Base-by-base conservation (phyloP, 1,140 invertebrate species). In the Drosophila repletoides region DNA sequence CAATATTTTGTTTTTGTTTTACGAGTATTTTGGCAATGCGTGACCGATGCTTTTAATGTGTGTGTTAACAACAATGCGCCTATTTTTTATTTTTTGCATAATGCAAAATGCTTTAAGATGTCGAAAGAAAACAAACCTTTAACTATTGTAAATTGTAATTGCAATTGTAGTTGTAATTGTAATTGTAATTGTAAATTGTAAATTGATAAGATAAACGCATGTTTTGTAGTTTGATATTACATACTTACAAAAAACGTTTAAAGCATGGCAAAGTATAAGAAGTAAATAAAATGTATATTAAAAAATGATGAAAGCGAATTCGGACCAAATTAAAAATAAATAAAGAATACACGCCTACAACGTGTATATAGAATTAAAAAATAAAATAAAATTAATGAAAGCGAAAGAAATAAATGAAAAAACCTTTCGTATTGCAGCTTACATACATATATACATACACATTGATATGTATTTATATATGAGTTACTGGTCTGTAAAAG, bases 21-120 rank as follows among this genome's bases (percentile, higher is more conserved):
- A n/a, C n/a, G n/a, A n/a, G n/a, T 45, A 51, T 43, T 38, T 80
- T 68, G 56, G 60, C 70, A 88, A 88, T 88, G 86, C 86, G 84
- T 88, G 84, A 81, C 84, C 84, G 76, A 88, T 86, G 71, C 70
- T 79, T 64, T 53, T 63, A 40, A 36, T 41, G 51, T 49, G 51
- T 49, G 59, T 43, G n/a, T 61, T 61, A 74, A 79, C 65, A 74
- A 84, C 56, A 86, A 83, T 79, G 60, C 79, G 74, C 70, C 80
- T 68, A 72, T 68, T 28, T 64, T 53, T 45, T 55, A n/a, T 75
- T 67, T 28, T 33, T 66, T 60, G 70, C 69, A 74, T 19, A 74
- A n/a, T n/a, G n/a, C n/a, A n/a, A n/a, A 74, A 79, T 76, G 76
- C 56, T 72, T 66, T 55, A 60, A 64, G 48, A 60, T 75, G 58